These are phyloP conservation scores for Brenthis hecate DNA, from an alignment of 2,888 invertebrate species.

Conservation along the genomic window DNA sequence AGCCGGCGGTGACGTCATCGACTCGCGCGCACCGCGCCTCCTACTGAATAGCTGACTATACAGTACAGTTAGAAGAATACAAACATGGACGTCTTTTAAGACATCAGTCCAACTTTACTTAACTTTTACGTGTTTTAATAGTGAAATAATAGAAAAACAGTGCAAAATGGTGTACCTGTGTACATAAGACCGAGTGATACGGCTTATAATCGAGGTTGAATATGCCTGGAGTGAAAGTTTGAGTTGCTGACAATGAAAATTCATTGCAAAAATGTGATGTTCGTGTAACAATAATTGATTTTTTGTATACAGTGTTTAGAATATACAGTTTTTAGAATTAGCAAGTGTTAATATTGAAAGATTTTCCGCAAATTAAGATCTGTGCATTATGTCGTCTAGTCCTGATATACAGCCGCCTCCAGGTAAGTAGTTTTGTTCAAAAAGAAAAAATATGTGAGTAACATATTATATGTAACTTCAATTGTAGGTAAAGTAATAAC, in stretches of 20 bases:
- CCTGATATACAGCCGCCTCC: slow-evolving; percentile 25
- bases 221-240: neutral
- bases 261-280: neutral
- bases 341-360: neutral
- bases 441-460: too few relatives aligned
- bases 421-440: neutral
- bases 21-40: slow-evolving; percentile 32
- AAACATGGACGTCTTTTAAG: slow-evolving; percentile 23
- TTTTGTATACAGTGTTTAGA: neutral
- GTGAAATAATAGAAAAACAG: neutral
- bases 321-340: neutral
- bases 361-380: neutral
- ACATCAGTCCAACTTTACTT: neutral
- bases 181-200: neutral
- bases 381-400: slow-evolving; percentile 39
- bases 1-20: slow-evolving; percentile 36
- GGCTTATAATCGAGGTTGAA: neutral
- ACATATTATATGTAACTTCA: too few relatives aligned
- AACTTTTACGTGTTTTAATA: neutral
- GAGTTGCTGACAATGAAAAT: neutral
- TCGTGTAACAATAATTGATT: neutral
- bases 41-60: slow-evolving; percentile 3
- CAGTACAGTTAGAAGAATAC: slow-evolving; percentile 29
- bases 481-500: too few relatives aligned
- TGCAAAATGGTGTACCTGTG: neutral